Percentiles rank a stretch among this genome's conserved stretches.
phyloP scores from a whole-genome alignment of 2,113 vertebrate genomes.

The Chaetorhynchus papuensis region DNA sequence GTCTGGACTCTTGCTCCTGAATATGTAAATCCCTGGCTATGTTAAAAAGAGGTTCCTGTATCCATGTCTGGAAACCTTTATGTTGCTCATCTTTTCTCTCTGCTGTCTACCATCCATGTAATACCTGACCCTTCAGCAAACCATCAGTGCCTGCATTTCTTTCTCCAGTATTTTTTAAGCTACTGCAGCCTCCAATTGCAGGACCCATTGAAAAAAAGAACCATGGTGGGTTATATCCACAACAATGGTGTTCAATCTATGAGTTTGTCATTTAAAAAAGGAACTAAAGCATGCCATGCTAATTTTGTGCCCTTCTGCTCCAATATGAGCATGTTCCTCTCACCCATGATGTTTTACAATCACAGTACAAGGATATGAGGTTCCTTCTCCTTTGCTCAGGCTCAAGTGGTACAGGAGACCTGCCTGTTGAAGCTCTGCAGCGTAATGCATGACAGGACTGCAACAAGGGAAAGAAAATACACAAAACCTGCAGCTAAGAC shows the following conservation, averaged over 20 bases:
- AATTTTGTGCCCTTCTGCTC: neutral
- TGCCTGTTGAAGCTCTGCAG: neutral
- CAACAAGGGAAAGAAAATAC: neutral
- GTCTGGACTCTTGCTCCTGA: neutral
- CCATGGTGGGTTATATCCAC: neutral
- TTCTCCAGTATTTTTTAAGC: neutral
- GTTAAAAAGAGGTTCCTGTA: neutral
- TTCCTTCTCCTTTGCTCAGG: neutral
- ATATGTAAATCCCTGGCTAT: neutral
- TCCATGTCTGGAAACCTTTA: neutral
- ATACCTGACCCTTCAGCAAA: neutral
- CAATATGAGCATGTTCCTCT: neutral
- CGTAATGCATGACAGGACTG: neutral
- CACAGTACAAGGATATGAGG: neutral
- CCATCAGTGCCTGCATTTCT: neutral
- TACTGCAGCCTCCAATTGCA: neutral
- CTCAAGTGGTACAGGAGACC: neutral
- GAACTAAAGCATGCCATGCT: neutral
- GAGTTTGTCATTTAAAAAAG: neutral
- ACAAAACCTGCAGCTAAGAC: neutral
- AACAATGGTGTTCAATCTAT: neutral
- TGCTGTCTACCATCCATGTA: neutral
- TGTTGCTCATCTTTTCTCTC: neutral
- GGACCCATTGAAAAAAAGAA: neutral
- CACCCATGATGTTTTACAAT: neutral